Evolutionary conservation across 2,888 invertebrate species (phyloP).

Genomic region (Meandrusa payeni): DNA sequence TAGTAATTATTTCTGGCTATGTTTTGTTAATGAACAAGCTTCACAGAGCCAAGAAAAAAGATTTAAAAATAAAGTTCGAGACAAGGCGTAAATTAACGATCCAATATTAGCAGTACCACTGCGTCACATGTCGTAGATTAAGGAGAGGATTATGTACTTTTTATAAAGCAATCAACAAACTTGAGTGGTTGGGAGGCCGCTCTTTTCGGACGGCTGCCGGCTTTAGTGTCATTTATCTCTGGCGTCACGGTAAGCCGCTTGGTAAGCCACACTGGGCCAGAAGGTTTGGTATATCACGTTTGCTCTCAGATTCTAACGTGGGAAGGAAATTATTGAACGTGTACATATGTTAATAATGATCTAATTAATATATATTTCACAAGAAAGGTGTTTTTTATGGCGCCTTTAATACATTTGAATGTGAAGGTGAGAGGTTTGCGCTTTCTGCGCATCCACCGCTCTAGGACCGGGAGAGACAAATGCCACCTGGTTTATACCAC

Average conservation of each 20-base stretch:
- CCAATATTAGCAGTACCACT: background rate
- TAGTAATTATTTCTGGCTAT: no score
- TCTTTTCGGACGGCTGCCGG: slow-evolving; percentile 5
- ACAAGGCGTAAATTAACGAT: no score
- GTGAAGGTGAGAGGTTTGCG: no score
- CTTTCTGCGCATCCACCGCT: no score
- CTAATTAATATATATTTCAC: no score
- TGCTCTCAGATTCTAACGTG: slow-evolving; percentile 14
- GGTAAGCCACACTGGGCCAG: slow-evolving; percentile 19
- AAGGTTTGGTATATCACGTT: slow-evolving; percentile 14
- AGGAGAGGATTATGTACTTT: slow-evolving; percentile 9
- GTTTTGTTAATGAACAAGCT: no score
- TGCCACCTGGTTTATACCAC: no score
- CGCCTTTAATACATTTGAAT: no score
- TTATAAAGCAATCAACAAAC: slow-evolving; percentile 8
- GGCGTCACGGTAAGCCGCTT: slow-evolving; percentile 15
- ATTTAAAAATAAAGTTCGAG: no score
- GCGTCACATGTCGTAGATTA: slow-evolving; percentile 1
- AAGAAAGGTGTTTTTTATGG: no score
- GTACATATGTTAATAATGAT: background rate
- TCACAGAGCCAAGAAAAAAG: no score
- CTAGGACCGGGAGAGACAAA: no score
- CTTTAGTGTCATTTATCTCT: slow-evolving; percentile 18
- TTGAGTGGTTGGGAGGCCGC: slow-evolving; percentile 4
- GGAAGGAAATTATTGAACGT: slow-evolving; percentile 1